Evolutionary conservation across 2,888 invertebrate species (phyloP), one percentile per base, ranked within the genome.

Genomic region (Mimachlamys varia): DNA sequence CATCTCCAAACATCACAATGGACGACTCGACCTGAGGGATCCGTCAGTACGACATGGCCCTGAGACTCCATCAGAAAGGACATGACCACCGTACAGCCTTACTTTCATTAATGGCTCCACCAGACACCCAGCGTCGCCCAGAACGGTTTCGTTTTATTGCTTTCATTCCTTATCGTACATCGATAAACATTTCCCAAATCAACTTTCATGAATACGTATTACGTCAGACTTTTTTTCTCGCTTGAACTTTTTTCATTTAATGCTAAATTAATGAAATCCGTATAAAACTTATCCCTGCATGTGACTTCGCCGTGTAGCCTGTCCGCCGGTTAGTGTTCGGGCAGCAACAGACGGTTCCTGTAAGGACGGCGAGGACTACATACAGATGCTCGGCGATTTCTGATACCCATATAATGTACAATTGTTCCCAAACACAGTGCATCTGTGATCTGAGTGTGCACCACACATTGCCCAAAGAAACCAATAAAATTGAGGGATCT

Each of bases 391-490:
- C 12, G 76, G 12, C 76, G 76, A 76, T 76, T 33, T 15, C 76
- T 33, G 76, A 76, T 76, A 76, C 10, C 76, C 33, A 12, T 76
- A 76, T 76, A 76, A 76, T 76, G 76, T 76, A 22, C 76, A 76
- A 76, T 76, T 76, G 76, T 76, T 76, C 76, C 7, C 27, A 76
- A 58, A 76, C 76, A 76, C 76, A 76, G 33, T 76, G 76, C 76
- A 76, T 76, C n/a, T 58, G 58, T 58, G 58, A 19, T 53, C 13
- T 7, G 13, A 76, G 10, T 27, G 27, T 76, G 76, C 76, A 76
- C 27, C 76, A 76, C 76, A 76, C 76, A 76, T 76, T 76, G 76
- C 76, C 76, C 27, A 27, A 76, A 76, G 76, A 76, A 76, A 19
- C 76, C 33, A 76, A 76, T 76, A 76, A 76, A 76, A 33, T 33